These are phyloP conservation scores for Drosophila affinis DNA, from an alignment of 2,888 invertebrate species.

Conservation along the genomic window DNA sequence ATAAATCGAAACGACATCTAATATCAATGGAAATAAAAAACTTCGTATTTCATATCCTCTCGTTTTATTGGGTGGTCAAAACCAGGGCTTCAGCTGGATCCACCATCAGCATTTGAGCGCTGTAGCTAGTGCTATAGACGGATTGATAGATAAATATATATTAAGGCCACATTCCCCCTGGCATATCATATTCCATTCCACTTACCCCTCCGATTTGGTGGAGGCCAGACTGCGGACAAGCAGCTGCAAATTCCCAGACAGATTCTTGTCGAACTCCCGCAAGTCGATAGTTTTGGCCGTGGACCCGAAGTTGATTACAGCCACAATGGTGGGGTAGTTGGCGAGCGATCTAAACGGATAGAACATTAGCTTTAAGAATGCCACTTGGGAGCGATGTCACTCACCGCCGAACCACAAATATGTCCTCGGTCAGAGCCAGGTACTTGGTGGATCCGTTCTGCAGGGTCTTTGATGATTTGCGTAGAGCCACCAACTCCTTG, in stretches of 20 bases:
- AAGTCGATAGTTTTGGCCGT: slow-evolving; percentile 42
- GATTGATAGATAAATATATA: too few species aligned
- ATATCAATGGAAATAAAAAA: too few species aligned
- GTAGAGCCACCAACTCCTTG: slow-evolving; percentile 84
- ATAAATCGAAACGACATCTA: slow-evolving; percentile 36
- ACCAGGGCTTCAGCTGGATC: slow-evolving; percentile 50
- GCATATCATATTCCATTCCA: too few species aligned
- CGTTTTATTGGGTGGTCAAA: slow-evolving; percentile 28
- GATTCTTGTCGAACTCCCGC: slow-evolving; percentile 48
- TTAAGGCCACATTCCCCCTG: background rate
- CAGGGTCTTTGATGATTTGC: slow-evolving; percentile 76
- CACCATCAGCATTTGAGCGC: slow-evolving; percentile 10
- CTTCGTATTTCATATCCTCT: background rate
- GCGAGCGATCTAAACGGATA: slow-evolving; percentile 35
- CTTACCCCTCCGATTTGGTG: slow-evolving; percentile 47
- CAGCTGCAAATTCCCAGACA: slow-evolving; percentile 39
- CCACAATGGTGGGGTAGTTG: slow-evolving; percentile 57
- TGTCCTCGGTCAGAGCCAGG: slow-evolving; percentile 54
- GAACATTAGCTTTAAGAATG: background rate
- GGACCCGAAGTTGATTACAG: slow-evolving; percentile 67
- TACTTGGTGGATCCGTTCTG: slow-evolving; percentile 68
- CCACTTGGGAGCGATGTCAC: background rate
- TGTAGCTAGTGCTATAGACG: slow-evolving; percentile 11
- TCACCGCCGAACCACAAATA: slow-evolving; percentile 72
- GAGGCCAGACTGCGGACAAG: slow-evolving; percentile 55